Base-by-base conservation (phyloP, 2,113 vertebrate genomes). In the Carassius gibelio region DNA sequence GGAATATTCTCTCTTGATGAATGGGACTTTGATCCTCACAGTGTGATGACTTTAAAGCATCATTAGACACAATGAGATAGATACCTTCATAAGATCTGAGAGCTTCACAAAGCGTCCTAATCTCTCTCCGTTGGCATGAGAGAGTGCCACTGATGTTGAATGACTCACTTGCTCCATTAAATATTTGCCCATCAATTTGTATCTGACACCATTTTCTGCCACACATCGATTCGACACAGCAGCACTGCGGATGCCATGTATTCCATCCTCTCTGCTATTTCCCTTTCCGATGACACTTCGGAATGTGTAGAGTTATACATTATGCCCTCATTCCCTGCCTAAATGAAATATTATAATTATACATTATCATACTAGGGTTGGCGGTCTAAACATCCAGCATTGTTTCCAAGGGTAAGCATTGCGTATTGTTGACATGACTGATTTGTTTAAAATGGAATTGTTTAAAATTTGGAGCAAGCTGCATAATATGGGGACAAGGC, bases 151-250 rank as follows among this genome's bases (percentile, higher is more conserved):
- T 83, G 86, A 87, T 87, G 89, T 90, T 88, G 50, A 87, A 89
- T 86, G 84, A 69, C 78, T 92, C 79, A 91, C 52, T 88, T 91
- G 92, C 89, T 87, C 81, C 62, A 61, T 81, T 77, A 90, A 88
- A 92, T 91, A 91, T 92, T 75, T 90, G 86, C 86, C 80, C 77
- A 80, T 82, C 90, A 93, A 85, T 93, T 90, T 91, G 88, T 89
- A 61, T 85, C 90, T 91, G 85, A 91, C 89, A 84, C 87, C 82
- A 87, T 88, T 85, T 79, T 81, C 74, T 78, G 89, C 59, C 2
- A 42, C 81, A n/a, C 52, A 50, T 82, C 62, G 79, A 84, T 79
- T 86, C 34, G 82, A 55, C 21, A 68, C 8, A 64, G 72, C 86
- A 82, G 34, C 19, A 13, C 85, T 87, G 83, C 76, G 87, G 86